Conservation (phyloP, 2,113 vertebrate species). For the Anhinga anhinga region DNA sequence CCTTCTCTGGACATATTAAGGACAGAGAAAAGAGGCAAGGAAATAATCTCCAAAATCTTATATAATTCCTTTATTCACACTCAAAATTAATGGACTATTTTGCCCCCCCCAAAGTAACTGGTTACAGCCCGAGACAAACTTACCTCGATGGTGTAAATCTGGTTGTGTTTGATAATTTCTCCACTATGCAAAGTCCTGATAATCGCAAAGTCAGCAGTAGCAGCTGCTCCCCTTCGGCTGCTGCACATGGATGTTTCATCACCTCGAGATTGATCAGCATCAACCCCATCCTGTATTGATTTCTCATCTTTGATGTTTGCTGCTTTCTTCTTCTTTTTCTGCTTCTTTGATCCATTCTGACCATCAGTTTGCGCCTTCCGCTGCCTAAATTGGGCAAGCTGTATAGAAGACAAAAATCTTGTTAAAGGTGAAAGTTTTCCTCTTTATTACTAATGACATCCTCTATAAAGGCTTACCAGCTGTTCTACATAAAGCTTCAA, state of each 20-base stretch:
- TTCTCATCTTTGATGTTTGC: slow-evolving; percentile 73
- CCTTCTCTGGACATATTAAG: neutral
- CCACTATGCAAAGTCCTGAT: slow-evolving; percentile 78
- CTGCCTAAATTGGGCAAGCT: slow-evolving; percentile 95
- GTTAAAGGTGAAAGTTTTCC: slow-evolving; percentile 54
- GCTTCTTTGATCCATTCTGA: slow-evolving; percentile 83
- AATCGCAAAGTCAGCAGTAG: slow-evolving; percentile 76
- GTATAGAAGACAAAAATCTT: slow-evolving; percentile 42
- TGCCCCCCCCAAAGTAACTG: neutral
- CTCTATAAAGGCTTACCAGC: neutral
- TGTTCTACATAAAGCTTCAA: neutral
- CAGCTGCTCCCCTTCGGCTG: slow-evolving; percentile 62
- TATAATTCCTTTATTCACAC: neutral
- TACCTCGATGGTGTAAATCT: slow-evolving; percentile 87
- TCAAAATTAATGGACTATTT: neutral
- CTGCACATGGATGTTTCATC: slow-evolving; percentile 60
- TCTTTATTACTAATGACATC: slow-evolving; percentile 19
- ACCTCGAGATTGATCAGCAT: slow-evolving; percentile 59
- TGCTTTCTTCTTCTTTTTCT: slow-evolving; percentile 87
- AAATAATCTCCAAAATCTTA: neutral
- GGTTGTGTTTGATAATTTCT: slow-evolving; percentile 80
- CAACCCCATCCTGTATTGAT: slow-evolving; percentile 64
- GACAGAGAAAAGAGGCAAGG: neutral
- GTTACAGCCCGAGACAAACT: slow-evolving; percentile 17
- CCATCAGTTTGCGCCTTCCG: slow-evolving; percentile 88